phyloP scores from a whole-genome alignment of 2,797 vertebrate genomes.

The Rachycentron canadum region DNA sequence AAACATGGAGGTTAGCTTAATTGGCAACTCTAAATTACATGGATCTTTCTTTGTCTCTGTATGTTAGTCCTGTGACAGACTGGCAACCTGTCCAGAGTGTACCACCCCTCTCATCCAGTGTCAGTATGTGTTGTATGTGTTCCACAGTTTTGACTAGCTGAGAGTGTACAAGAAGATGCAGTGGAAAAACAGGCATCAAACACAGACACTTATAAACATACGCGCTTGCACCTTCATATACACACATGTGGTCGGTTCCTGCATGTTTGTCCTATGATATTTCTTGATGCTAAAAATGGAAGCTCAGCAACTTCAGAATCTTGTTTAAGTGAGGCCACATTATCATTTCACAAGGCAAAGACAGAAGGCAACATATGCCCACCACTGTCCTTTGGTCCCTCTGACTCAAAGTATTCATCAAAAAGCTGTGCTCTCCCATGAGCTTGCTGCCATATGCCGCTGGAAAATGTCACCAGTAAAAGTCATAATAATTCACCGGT shows the following conservation, averaged over 20 bases:
- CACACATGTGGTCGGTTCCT: constrained; percentile 28
- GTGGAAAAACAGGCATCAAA: constrained; percentile 22
- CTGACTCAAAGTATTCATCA: constrained; percentile 96
- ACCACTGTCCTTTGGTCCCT: constrained; percentile 90
- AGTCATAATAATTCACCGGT: constrained; percentile 96
- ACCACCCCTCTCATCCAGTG: too few species aligned
- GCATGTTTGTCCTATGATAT: constrained; percentile 69
- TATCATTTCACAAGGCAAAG: constrained; percentile 96
- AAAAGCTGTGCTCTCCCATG: constrained; percentile 95
- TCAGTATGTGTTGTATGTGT: neutral
- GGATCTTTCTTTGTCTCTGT: too few species aligned
- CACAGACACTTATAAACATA: neutral
- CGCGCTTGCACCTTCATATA: neutral
- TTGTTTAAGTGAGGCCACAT: constrained; percentile 86
- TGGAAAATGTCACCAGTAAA: constrained; percentile 98
- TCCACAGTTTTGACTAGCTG: neutral
- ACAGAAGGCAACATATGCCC: constrained; percentile 94
- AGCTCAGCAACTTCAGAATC: constrained; percentile 67
- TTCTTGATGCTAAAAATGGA: constrained; percentile 80
- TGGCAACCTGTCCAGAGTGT: neutral
- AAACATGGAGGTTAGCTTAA: too few species aligned
- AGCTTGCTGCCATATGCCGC: constrained; percentile 94
- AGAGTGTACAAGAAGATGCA: neutral
- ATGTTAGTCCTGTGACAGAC: neutral
- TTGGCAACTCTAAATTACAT: too few species aligned